Evolutionary conservation across 1,140 invertebrate species (phyloP).

Genomic region (Melipona quadrifasciata): DNA sequence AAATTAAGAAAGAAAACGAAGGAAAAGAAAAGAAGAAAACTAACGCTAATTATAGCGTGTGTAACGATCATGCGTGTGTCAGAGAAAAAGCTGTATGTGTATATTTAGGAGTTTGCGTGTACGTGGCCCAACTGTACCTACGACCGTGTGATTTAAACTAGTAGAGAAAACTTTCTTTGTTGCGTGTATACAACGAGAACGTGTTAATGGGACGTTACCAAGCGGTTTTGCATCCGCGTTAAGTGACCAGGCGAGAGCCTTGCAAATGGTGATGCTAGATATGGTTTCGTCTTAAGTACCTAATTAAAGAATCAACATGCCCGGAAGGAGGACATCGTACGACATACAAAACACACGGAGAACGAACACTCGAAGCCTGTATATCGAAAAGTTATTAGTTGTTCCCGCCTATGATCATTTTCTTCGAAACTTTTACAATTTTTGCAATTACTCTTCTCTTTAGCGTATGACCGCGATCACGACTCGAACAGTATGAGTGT

Average conservation of each 20-base stretch:
- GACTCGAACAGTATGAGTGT: background rate
- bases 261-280: constrained; percentile 64
- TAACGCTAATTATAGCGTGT: background rate
- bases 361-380: constrained; percentile 19
- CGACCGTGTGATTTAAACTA: constrained; percentile 37
- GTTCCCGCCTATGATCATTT: constrained; percentile 21
- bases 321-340: constrained; percentile 24
- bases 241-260: constrained; percentile 53
- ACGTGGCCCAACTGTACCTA: constrained; percentile 46
- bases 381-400: constrained; percentile 38
- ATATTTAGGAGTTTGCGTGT: constrained; percentile 57
- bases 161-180: constrained; percentile 55
- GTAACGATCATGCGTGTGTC: constrained; percentile 21
- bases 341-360: constrained; percentile 11
- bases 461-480: constrained; percentile 9
- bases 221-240: constrained; percentile 49
- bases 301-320: constrained; percentile 59
- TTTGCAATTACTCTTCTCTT: constrained; percentile 40
- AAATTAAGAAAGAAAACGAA: background rate
- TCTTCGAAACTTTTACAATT: constrained; percentile 51
- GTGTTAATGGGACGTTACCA: constrained; percentile 68
- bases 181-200: constrained; percentile 73
- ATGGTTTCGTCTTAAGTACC: constrained; percentile 58
- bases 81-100: constrained; percentile 49
- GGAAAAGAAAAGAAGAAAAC: background rate